Conservation (phyloP, 2,113 vertebrate genomes). For the Dasyurus viverrinus region DNA sequence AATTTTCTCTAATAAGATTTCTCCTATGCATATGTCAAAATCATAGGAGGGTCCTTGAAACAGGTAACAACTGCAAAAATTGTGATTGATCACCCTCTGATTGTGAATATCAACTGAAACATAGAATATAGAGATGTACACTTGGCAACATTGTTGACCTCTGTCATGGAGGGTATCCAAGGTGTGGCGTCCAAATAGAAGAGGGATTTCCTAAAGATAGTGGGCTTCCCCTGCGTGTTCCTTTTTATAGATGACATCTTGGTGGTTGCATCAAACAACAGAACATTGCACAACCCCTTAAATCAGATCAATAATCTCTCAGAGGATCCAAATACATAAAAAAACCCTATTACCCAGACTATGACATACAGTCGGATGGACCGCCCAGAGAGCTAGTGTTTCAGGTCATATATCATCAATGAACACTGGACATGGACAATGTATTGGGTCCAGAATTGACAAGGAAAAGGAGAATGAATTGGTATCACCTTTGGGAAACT, state of each 20-base stretch:
- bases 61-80: not conserved
- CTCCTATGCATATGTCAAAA: not conserved
- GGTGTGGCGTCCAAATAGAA: not conserved
- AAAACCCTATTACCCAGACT: not conserved
- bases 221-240: not conserved
- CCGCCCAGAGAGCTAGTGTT: not conserved
- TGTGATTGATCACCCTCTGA: not conserved
- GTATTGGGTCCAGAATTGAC: not conserved
- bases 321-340: not conserved
- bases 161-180: not conserved
- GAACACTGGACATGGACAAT: not conserved
- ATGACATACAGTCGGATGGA: not conserved
- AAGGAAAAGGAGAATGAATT: not conserved
- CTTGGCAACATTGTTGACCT: not conserved
- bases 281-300: not conserved
- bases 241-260: not conserved
- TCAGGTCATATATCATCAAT: not conserved
- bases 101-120: not conserved
- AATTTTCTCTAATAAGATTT: not conserved
- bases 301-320: not conserved
- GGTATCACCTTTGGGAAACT: not conserved
- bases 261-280: not conserved
- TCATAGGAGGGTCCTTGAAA: not conserved
- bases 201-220: not conserved
- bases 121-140: not conserved